Evolutionary conservation across 2,888 invertebrate species (phyloP), one percentile per base, ranked within the genome.

Genomic region (Emmelina monodactyla): DNA sequence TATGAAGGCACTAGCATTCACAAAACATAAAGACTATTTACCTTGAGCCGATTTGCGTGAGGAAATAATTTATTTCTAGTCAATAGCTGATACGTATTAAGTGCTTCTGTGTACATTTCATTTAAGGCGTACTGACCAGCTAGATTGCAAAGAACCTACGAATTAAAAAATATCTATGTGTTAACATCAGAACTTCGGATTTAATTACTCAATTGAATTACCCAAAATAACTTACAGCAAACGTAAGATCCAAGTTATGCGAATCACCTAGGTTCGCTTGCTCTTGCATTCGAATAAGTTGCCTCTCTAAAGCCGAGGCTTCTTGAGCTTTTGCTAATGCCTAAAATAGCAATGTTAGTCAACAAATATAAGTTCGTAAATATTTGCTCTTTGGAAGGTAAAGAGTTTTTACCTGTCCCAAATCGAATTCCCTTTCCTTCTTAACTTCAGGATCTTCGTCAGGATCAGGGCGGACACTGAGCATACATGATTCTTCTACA

Each of bases 211-310:
- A 25, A 25, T 10, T 7, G 6, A 25, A 10, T 7, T 14, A 14
- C 4, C 7, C n/a, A n/a, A 3, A 16, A 28, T 2, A 41, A 63
- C 76, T 76, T 81, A 94, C 97, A 40, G 93, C 91, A 75, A 95
- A 97, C 0, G 97, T 97, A 16, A 99, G 83, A 57, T 99, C 98
- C 50, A 97, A 85, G 63, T 98, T 98, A 58, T 95, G 94, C 37
- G 89, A 88, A 43, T 97, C 96, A 31, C 90, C 90, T 42, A 94
- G 83, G 33, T 91, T 91, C 15, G 90, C 87, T 62, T 98, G 96
- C 64, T 97, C 97, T 47, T 97, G 91, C 63, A 95, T 86, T 37
- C 93, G 83, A 42, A 95, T 92, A 32, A 98, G 75, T 43, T 91
- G 91, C 37, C 94, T 83, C 63, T 99, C 98, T 55, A 97, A 86